Conservation (phyloP, 2,113 vertebrate genomes). For the Catagonus wagneri region DNA sequence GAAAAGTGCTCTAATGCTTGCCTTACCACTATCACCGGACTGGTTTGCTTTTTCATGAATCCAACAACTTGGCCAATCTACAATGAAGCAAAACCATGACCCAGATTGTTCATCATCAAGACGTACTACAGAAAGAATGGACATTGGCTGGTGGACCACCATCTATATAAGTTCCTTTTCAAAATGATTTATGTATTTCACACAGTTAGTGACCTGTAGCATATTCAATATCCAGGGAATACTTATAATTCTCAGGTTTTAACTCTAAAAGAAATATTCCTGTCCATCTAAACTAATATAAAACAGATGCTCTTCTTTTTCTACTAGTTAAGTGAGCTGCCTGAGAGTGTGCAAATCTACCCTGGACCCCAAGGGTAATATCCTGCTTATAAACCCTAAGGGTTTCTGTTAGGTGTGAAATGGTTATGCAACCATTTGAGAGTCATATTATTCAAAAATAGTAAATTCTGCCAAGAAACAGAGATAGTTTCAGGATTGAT, state of each 20-base stretch:
- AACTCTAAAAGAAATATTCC: slow-evolving; percentile 46
- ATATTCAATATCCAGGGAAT: slow-evolving; percentile 8
- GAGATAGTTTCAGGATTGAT: neutral
- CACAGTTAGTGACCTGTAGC: neutral
- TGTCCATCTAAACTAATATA: slow-evolving; percentile 63
- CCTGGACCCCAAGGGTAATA: slow-evolving; percentile 14
- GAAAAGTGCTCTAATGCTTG: slow-evolving; percentile 23
- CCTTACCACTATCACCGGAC: neutral
- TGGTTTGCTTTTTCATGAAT: slow-evolving; percentile 50
- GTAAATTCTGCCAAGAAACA: slow-evolving; percentile 57
- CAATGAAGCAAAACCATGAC: neutral
- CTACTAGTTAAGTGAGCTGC: slow-evolving; percentile 41
- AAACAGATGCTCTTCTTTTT: slow-evolving; percentile 54
- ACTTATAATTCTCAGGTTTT: slow-evolving; percentile 37
- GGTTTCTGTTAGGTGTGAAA: slow-evolving; percentile 69
- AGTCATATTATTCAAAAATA: slow-evolving; percentile 57
- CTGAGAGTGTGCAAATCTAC: slow-evolving; percentile 53
- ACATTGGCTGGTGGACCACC: neutral
- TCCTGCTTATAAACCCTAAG: slow-evolving; percentile 55
- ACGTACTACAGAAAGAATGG: neutral
- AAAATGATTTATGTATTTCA: slow-evolving; percentile 18
- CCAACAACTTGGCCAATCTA: neutral
- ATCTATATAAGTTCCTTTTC: neutral
- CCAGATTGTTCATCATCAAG: slow-evolving; percentile 30
- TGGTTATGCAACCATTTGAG: slow-evolving; percentile 62